phyloP scores from a whole-genome alignment of 2,888 invertebrate species.

The Phaedon cochleariae region DNA sequence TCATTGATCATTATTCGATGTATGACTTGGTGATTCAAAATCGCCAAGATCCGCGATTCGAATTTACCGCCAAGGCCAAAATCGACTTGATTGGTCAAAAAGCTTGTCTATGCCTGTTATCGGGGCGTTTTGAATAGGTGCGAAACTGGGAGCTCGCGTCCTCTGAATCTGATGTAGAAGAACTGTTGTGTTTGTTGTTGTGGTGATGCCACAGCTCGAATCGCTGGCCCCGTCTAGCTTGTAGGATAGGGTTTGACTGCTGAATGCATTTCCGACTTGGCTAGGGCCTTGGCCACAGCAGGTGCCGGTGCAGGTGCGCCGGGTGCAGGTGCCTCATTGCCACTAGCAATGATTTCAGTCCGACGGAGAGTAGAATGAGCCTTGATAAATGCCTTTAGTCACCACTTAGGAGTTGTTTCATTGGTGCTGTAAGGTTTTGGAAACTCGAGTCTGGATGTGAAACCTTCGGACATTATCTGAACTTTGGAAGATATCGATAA shows the following conservation, averaged over 20 bases:
- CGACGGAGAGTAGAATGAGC: not conserved
- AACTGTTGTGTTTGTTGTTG: constrained; percentile 39
- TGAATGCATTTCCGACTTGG: constrained; percentile 51
- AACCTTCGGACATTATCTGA: not conserved
- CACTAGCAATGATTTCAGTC: constrained; percentile 50
- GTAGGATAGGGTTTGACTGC: constrained; percentile 59
- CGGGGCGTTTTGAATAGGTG: too few species aligned
- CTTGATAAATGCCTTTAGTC: not conserved
- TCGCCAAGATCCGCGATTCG: too few species aligned
- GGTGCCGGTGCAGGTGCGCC: constrained; percentile 55
- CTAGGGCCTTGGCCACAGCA: constrained; percentile 46
- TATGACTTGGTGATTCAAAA: too few species aligned
- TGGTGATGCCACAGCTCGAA: constrained; percentile 30
- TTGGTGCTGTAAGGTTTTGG: not conserved
- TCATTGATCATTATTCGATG: too few species aligned
- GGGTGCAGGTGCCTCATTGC: constrained; percentile 59
- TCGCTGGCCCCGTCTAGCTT: constrained; percentile 55
- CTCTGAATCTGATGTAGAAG: not conserved
- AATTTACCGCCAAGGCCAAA: too few species aligned
- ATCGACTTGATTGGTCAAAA: too few species aligned
- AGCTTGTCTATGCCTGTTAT: too few species aligned
- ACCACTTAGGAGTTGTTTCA: not conserved
- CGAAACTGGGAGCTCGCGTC: too few species aligned
- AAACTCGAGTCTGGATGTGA: not conserved
- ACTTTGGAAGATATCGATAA: not conserved